These are phyloP conservation scores for Trilocha varians DNA, from an alignment of 2,888 invertebrate species.

Conservation along the genomic window DNA sequence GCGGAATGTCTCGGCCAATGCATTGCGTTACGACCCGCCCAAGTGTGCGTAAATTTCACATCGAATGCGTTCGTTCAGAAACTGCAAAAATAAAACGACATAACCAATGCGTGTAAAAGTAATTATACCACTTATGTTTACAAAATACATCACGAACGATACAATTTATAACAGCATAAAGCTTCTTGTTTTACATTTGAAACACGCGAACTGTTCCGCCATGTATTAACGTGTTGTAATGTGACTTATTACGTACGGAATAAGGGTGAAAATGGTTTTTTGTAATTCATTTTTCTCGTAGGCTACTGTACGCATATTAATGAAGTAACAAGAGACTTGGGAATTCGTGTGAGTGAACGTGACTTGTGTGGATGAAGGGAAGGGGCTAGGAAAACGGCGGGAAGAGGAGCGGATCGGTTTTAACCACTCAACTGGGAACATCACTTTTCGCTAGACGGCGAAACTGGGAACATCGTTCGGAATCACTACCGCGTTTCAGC, in stretches of 20 bases:
- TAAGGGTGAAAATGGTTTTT: not conserved
- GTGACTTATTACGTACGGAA: not conserved
- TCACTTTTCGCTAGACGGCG: too few relatives aligned
- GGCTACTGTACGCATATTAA: conserved; percentile 18
- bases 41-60: too few relatives aligned
- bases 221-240: not conserved
- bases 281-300: not conserved
- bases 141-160: not conserved
- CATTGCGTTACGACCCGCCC: too few relatives aligned
- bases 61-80: too few relatives aligned
- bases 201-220: not conserved
- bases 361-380: not conserved
- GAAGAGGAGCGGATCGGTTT: not conserved
- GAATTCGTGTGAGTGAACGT: not conserved
- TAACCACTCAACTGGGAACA: too few relatives aligned
- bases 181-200: not conserved
- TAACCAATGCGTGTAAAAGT: not conserved
- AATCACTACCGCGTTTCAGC: too few relatives aligned
- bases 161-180: not conserved
- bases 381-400: not conserved
- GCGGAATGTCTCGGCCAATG: too few relatives aligned
- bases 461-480: too few relatives aligned
- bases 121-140: not conserved
- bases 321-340: conserved; percentile 3
- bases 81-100: too few relatives aligned